A percentile compares a stretch with the other conserved stretches of the same genome.
Conservation (phyloP, 2,888 invertebrate genomes). For the Amphipoea lucens region DNA sequence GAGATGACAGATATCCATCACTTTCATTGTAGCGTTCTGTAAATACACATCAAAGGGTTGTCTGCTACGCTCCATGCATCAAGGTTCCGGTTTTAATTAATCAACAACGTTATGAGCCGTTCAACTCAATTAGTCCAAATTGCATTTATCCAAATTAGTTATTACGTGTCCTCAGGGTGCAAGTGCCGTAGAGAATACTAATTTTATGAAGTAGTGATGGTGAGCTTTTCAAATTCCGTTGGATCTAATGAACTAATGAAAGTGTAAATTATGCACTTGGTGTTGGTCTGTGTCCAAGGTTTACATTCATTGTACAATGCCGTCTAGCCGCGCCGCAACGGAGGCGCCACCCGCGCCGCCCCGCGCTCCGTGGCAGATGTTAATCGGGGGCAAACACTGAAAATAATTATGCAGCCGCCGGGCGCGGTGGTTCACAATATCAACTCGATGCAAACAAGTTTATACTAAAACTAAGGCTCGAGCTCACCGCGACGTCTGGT, state of each 20-base stretch:
- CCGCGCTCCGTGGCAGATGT: slow-evolving; percentile 66
- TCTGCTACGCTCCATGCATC: slow-evolving; percentile 22
- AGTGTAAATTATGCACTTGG: slow-evolving; percentile 67
- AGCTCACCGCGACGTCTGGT: slow-evolving; percentile 31
- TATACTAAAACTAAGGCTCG: slow-evolving; percentile 61
- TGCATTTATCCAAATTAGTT: slow-evolving; percentile 46
- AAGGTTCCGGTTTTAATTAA: slow-evolving; percentile 54
- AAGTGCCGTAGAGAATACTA: slow-evolving; percentile 21
- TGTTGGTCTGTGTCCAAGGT: slow-evolving; percentile 53
- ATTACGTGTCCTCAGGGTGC: slow-evolving; percentile 24
- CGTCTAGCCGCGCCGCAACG: slow-evolving; percentile 23
- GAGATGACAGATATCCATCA: slow-evolving; percentile 67
- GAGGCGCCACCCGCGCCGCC: slow-evolving; percentile 28
- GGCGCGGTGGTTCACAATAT: slow-evolving; percentile 62
- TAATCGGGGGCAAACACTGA: slow-evolving; percentile 77
- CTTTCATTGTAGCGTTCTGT: slow-evolving; percentile 60
- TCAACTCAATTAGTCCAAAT: slow-evolving; percentile 36
- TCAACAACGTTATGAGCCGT: slow-evolving; percentile 21
- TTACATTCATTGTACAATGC: slow-evolving; percentile 63
- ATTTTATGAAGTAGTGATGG: slow-evolving; percentile 20
- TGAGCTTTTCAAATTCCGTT: slow-evolving; percentile 17
- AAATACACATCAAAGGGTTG: slow-evolving; percentile 45
- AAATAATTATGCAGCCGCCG: slow-evolving; percentile 77
- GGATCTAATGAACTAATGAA: slow-evolving; percentile 49
- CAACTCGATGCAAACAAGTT: slow-evolving; percentile 66